Evolutionary conservation across 2,113 vertebrate species (phyloP), one percentile per base, ranked within the genome.

Genomic region (Hydropotes inermis): DNA sequence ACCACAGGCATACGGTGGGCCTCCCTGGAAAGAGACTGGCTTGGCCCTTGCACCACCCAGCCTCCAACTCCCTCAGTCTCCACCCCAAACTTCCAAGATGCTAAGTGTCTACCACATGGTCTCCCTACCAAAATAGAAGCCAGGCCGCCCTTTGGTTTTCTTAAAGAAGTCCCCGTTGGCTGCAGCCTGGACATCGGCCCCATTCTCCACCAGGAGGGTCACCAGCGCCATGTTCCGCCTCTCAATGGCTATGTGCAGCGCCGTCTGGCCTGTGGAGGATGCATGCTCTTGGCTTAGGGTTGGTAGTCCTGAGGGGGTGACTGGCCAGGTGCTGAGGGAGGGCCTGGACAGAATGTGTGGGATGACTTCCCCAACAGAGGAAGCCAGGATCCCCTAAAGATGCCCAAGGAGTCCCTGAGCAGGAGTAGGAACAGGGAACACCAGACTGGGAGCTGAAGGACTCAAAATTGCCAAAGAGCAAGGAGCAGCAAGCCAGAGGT

Each of bases 171-270:
- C 99, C 27, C 99, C 99, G 5, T 99, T 99, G 97, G 99, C 99
- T 70, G 98, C 99, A 61, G 99, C 99, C 61, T 99, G 99, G 93
- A 99, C 99, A 1, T 99, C 97, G 16, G 99, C 99, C 93, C 99
- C 99, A 0, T 99, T 99, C 94, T 99, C 99, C 98, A 99, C 98
- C 98, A 99, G 98, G 27, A 99, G 99, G 61, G 99, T 98, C 95
- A 99, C 99, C 90, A 99, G 99, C 21, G 94, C 97, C 94, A 99
- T 95, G 96, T 99, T 99, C 83, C 99, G 99, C 97, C 99, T 99
- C 98, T 99, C 99, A 0, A 99, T 99, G 95, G 99, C 99, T 1
- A 99, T 99, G 92, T 99, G 99, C 45, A 99, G 99, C 2, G 99
- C 99, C 1, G 99, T 99, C 98, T 99, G 99, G 74, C 99, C 99